Conservation (phyloP, 2,113 vertebrate species). For the Morone saxatilis region DNA sequence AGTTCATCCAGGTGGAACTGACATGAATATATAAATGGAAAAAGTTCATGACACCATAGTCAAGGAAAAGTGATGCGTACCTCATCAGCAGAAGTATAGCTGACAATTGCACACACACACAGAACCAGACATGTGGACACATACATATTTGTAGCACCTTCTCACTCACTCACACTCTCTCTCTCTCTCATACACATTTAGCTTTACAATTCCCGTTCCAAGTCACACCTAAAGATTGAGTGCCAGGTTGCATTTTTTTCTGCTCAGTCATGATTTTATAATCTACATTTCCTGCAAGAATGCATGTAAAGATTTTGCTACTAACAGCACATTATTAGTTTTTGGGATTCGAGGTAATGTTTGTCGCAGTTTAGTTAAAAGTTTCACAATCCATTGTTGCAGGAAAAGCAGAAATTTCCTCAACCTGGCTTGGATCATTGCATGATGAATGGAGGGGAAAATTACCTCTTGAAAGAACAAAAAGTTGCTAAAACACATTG, state of each 20-base stretch:
- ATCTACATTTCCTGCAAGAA: slow-evolving; percentile 58
- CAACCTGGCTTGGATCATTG: neutral
- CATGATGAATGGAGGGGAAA: slow-evolving; percentile 45
- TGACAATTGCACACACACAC: neutral
- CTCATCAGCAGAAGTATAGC: slow-evolving; percentile 33
- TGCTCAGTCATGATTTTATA: slow-evolving; percentile 57
- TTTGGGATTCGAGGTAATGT: slow-evolving; percentile 9
- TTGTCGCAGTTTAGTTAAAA: slow-evolving; percentile 20
- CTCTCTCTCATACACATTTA: neutral
- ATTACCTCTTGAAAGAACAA: slow-evolving; percentile 19
- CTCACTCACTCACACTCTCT: too few relatives aligned
- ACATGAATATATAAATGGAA: slow-evolving; percentile 41
- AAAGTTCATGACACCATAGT: slow-evolving; percentile 32
- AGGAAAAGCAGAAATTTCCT: slow-evolving; percentile 5
- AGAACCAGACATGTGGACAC: neutral
- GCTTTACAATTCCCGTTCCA: neutral
- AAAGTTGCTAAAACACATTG: neutral
- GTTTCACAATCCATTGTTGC: slow-evolving; percentile 37
- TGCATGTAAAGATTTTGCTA: slow-evolving; percentile 31
- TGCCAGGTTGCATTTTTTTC: slow-evolving; percentile 48
- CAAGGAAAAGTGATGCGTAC: slow-evolving; percentile 6
- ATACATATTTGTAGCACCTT: neutral
- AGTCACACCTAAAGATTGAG: slow-evolving; percentile 13
- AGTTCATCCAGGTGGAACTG: slow-evolving; percentile 20
- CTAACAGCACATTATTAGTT: slow-evolving; percentile 36